Evolutionary conservation across 2,797 vertebrate species (phyloP), one percentile per base, ranked within the genome.

Genomic region (Oceanodroma leucorhoa): DNA sequence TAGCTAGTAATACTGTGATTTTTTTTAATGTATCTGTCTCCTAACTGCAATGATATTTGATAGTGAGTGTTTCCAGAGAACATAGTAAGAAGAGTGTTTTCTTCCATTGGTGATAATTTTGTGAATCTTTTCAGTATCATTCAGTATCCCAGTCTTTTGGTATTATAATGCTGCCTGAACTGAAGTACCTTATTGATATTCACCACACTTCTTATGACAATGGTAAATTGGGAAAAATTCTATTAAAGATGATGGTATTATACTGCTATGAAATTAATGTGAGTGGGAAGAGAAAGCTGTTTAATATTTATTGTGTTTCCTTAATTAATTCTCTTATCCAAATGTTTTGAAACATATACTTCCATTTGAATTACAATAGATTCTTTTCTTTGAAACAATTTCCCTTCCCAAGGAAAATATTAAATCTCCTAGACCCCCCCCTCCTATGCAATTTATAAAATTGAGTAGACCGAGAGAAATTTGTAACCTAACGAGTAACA

Each of bases 311-410:
- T 83, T 92, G 16, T 67, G 9, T 75, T 91, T 91, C 22, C 32
- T 81, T 87, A 88, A 88, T 88, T 84, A 83, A 87, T 83, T 55
- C 7, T 51, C 36, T 89, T 11, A 40, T 60, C n/a, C 3, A 4
- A 87, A 51, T 67, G 11, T 90, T 96, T 94, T 91, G 85, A 95
- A 95, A 85, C 14, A 60, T 50, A 83, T 72, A 29, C 6, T 87
- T 83, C 19, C 38, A 67, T 81, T 77, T 80, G 26, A 93, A 83
- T 80, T 62, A 67, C 4, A 24, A 57, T 79, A 90, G 45, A 43
- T 78, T 72, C 0, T 48, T 62, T 69, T 38, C 15, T 75, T 95
- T 45, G 38, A 88, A 87, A 53, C 23, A n/a, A 45, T 30, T 64
- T 48, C 5, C 5, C 41, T 81, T 57, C 27, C 14, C 24, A 66